Percentiles rank a stretch among this genome's conserved stretches.
phyloP scores from a whole-genome alignment of 2,113 vertebrate genomes.

The Beaufortia kweichowensis region DNA sequence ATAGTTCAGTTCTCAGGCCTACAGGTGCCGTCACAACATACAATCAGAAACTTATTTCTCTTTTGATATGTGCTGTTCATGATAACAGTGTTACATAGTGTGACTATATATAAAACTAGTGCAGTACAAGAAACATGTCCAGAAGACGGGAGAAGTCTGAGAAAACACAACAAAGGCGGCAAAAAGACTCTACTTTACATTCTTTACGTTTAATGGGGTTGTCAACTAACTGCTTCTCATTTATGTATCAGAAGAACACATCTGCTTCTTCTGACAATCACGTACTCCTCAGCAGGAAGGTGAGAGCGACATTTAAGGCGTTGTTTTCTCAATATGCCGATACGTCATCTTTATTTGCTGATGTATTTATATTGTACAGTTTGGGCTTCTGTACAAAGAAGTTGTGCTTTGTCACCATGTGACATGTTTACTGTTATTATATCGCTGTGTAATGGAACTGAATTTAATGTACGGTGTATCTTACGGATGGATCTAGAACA shows the following conservation, averaged over 20 bases:
- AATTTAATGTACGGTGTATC: conserved; percentile 15
- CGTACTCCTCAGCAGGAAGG: not conserved
- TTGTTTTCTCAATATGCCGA: not conserved
- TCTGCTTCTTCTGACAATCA: not conserved
- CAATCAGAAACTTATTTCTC: conserved; percentile 7
- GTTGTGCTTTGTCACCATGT: conserved; percentile 57
- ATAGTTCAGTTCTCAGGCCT: conserved; percentile 51
- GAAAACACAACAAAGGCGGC: not conserved
- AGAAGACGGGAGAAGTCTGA: not conserved
- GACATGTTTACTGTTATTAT: conserved; percentile 48
- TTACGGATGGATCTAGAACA: not conserved
- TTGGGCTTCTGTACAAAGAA: conserved; percentile 52
- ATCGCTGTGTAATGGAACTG: conserved; percentile 35
- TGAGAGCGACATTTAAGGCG: not conserved
- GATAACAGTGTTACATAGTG: not conserved
- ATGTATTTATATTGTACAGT: conserved; percentile 37
- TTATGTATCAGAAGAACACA: not conserved
- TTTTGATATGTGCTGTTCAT: not conserved
- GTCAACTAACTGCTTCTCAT: not conserved
- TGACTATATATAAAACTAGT: conserved; percentile 1
- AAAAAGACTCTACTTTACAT: not conserved
- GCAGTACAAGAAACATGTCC: not conserved
- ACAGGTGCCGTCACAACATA: conserved; percentile 25
- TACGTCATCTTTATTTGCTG: conserved; percentile 44
- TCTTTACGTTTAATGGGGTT: not conserved